Evolutionary conservation across 2,888 invertebrate genomes (phyloP).

Genomic region (Rhingia campestris): DNA sequence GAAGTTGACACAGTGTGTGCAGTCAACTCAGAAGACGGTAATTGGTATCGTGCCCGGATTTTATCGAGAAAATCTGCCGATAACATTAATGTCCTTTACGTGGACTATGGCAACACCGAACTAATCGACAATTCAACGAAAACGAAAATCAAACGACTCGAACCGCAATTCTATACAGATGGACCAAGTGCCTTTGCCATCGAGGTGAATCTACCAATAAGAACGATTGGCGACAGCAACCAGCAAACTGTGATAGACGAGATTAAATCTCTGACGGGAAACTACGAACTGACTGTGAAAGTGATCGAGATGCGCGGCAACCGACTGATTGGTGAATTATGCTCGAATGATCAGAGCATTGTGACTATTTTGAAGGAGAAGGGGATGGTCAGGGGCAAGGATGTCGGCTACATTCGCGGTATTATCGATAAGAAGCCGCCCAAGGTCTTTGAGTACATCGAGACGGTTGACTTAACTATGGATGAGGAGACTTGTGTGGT

Average conservation of each 20-base stretch:
- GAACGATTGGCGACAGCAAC: slow-evolving; percentile 71
- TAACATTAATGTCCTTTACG: slow-evolving; percentile 84
- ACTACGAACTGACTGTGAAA: slow-evolving; percentile 77
- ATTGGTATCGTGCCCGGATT: slow-evolving; percentile 89
- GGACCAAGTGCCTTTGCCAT: slow-evolving; percentile 79
- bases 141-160: slow-evolving; percentile 83
- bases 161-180: slow-evolving; percentile 82
- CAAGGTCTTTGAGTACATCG: slow-evolving; percentile 79
- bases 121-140: slow-evolving; percentile 81
- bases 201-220: slow-evolving; percentile 80
- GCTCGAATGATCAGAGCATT: slow-evolving; percentile 76
- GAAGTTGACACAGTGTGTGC: slow-evolving; percentile 85
- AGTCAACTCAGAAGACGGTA: slow-evolving; percentile 85
- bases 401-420: slow-evolving; percentile 79
- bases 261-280: slow-evolving; percentile 76
- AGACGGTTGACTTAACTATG: slow-evolving; percentile 79
- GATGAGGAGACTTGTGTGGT: slow-evolving; percentile 76
- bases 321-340: slow-evolving; percentile 79
- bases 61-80: slow-evolving; percentile 80
- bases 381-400: slow-evolving; percentile 77
- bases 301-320: slow-evolving; percentile 79
- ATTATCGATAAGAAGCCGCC: slow-evolving; percentile 79
- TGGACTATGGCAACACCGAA: slow-evolving; percentile 90
- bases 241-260: slow-evolving; percentile 75
- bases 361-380: slow-evolving; percentile 78